A percentile compares a stretch with the other conserved stretches of the same genome.
Evolutionary conservation across 2,113 vertebrate species (phyloP).

Genomic region (Verasper variegatus): DNA sequence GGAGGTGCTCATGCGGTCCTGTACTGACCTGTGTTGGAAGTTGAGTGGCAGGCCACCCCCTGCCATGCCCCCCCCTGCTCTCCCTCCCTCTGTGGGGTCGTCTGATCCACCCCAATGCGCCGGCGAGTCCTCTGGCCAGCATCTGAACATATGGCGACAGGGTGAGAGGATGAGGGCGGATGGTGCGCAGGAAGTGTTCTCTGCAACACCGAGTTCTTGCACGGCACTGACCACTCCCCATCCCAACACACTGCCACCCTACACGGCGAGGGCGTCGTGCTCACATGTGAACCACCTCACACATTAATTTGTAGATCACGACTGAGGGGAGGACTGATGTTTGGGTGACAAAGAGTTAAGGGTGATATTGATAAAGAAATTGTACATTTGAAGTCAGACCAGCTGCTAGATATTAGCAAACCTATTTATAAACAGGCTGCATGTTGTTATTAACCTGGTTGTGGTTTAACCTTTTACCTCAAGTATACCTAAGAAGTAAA

Average conservation of each 20-base stretch:
- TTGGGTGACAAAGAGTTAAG: slow-evolving; percentile 41
- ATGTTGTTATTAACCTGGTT: neutral
- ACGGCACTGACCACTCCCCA: slow-evolving; percentile 73
- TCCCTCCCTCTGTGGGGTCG: slow-evolving; percentile 84
- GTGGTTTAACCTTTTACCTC: slow-evolving; percentile 25
- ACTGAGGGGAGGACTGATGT: slow-evolving; percentile 31
- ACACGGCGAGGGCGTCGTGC: slow-evolving; percentile 52
- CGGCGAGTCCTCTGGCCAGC: slow-evolving; percentile 86
- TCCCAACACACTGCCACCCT: slow-evolving; percentile 72
- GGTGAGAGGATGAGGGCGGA: slow-evolving; percentile 82
- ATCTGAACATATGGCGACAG: slow-evolving; percentile 87
- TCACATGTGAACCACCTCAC: slow-evolving; percentile 25
- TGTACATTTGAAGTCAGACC: slow-evolving; percentile 18
- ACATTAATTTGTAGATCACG: slow-evolving; percentile 28
- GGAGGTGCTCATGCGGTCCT: slow-evolving; percentile 81
- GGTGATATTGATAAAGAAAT: slow-evolving; percentile 36
- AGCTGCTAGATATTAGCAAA: slow-evolving; percentile 11
- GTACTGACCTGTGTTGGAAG: slow-evolving; percentile 88
- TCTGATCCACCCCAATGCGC: slow-evolving; percentile 83
- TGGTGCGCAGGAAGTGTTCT: slow-evolving; percentile 72
- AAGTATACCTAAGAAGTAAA: slow-evolving; percentile 17
- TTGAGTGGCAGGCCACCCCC: slow-evolving; percentile 86
- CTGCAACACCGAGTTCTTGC: slow-evolving; percentile 69
- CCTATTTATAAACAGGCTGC: slow-evolving; percentile 14
- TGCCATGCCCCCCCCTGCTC: slow-evolving; percentile 85